A percentile compares a stretch with the other conserved stretches of the same genome.
Evolutionary conservation across 2,888 invertebrate genomes (phyloP).

Genomic region (Tinea pellionella): DNA sequence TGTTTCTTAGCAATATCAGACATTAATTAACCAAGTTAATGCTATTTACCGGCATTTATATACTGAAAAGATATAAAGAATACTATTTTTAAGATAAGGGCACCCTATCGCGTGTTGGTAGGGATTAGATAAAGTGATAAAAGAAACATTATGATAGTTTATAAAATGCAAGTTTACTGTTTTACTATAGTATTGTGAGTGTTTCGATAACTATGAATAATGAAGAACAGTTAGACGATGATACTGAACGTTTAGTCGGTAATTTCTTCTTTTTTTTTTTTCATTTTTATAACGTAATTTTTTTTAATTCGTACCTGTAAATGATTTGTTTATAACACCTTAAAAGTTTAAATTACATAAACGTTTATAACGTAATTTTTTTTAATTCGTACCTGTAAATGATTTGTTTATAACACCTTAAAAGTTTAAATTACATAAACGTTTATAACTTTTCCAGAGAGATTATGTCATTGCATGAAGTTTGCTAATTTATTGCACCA

Average conservation of each 20-base stretch:
- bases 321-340: too few relatives aligned
- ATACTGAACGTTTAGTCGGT: conserved; percentile 30
- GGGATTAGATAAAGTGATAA: conserved; percentile 7
- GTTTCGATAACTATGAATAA: background rate
- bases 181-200: background rate
- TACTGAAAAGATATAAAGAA: background rate
- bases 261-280: conserved; percentile 28
- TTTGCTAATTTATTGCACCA: too few relatives aligned
- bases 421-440: too few relatives aligned
- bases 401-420: too few relatives aligned
- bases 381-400: too few relatives aligned
- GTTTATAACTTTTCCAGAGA: background rate
- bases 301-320: too few relatives aligned
- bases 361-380: background rate
- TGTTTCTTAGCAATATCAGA: background rate
- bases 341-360: too few relatives aligned
- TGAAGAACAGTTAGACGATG: conserved; percentile 19
- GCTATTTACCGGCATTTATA: background rate
- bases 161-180: background rate
- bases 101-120: conserved; percentile 1
- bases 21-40: background rate
- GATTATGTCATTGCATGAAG: too few relatives aligned
- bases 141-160: background rate
- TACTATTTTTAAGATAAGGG: conserved; percentile 1
- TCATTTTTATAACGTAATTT: too few relatives aligned